Conservation (phyloP, 2,888 invertebrate species). For the Drosophila imparisetae region DNA sequence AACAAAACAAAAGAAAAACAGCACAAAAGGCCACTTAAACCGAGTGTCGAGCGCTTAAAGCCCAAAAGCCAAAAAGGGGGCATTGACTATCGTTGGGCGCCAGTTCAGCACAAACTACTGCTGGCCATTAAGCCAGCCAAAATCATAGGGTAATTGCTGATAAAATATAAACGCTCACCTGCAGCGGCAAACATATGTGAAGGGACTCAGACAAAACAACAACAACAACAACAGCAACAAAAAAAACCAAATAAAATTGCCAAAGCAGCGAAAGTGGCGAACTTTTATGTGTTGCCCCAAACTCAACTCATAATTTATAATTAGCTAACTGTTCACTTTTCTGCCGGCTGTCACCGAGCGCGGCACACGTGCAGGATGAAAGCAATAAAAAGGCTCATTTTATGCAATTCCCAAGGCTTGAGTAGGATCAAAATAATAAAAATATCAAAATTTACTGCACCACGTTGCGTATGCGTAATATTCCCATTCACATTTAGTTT, state of each 20-base stretch:
- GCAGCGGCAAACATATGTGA: conserved; percentile 9
- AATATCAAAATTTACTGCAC: conserved; percentile 3
- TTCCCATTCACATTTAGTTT: conserved; percentile 4
- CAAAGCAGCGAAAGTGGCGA: conserved; percentile 23
- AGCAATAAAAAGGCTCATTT: conserved; percentile 13
- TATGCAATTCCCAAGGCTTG: conserved; percentile 30
- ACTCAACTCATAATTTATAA: conserved; percentile 63
- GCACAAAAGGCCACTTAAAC: conserved; percentile 28
- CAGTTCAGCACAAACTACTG: conserved; percentile 13
- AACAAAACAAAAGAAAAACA: conserved; percentile 15
- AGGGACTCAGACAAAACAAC: background rate
- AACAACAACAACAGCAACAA: too few species aligned
- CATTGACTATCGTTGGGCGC: conserved; percentile 38
- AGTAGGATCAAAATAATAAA: conserved; percentile 1
- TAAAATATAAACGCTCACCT: conserved; percentile 59
- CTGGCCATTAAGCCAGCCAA: conserved; percentile 45
- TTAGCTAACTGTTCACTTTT: conserved; percentile 54
- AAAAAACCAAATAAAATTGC: conserved; percentile 14
- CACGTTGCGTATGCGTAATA: conserved; percentile 49
- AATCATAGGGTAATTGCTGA: conserved; percentile 66
- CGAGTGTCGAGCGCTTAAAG: conserved; percentile 38
- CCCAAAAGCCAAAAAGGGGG: conserved; percentile 23
- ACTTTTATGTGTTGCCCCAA: conserved; percentile 31
- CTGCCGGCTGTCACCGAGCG: conserved; percentile 36
- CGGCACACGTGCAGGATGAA: conserved; percentile 14